These are phyloP conservation scores for Eristalinus sepulchralis DNA, from an alignment of 2,888 invertebrate species.

Conservation along the genomic window DNA sequence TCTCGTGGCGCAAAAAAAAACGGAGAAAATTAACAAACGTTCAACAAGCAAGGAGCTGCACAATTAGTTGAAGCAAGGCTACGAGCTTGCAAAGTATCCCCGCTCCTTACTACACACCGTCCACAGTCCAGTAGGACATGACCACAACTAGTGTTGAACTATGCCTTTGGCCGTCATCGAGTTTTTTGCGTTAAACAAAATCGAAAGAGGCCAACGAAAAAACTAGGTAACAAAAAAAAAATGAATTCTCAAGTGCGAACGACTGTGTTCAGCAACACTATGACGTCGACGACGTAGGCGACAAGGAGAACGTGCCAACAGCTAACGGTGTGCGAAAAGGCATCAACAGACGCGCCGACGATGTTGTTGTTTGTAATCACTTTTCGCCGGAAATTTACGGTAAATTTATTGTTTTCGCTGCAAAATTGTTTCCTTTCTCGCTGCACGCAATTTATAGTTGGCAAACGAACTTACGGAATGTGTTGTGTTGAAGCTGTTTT, in stretches of 20 bases:
- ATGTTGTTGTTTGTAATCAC: conserved; percentile 67
- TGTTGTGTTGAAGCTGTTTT: not conserved
- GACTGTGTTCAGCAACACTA: not conserved
- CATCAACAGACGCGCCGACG: conserved; percentile 17
- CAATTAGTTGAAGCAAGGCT: conserved; percentile 30
- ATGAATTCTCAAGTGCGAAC: conserved; percentile 51
- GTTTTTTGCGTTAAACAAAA: conserved; percentile 41
- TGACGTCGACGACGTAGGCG: too few species aligned
- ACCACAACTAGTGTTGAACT: conserved; percentile 19
- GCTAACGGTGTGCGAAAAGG: conserved; percentile 20
- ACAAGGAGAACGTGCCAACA: conserved; percentile 34
- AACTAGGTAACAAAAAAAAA: not conserved
- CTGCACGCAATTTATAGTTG: conserved; percentile 62
- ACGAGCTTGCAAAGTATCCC: not conserved
- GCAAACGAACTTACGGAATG: conserved; percentile 25
- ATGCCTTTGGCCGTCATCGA: conserved; percentile 60
- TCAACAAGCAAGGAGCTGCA: conserved; percentile 44
- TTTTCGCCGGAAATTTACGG: conserved; percentile 70
- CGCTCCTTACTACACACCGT: not conserved
- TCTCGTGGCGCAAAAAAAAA: not conserved
- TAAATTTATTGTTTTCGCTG: conserved; percentile 69
- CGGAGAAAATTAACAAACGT: conserved; percentile 51
- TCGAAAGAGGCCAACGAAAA: not conserved
- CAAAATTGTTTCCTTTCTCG: conserved; percentile 60
- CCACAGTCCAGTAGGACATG: not conserved